Conservation (phyloP, 1,140 invertebrate genomes). For the Drosophila virilis region DNA sequence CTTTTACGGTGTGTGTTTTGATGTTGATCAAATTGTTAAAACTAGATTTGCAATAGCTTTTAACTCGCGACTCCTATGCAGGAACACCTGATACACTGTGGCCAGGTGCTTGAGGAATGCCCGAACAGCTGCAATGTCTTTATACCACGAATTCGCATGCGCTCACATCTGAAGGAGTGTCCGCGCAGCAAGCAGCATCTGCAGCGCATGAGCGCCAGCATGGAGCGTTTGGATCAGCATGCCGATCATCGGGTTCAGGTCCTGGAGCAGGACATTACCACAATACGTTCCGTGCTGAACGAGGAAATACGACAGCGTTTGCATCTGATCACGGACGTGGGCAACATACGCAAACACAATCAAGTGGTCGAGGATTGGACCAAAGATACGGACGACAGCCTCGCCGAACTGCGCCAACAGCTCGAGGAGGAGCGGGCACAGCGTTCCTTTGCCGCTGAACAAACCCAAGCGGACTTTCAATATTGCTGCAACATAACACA, state of each 20-base stretch:
- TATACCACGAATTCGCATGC: constrained; percentile 86
- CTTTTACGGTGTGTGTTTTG: constrained; percentile 84
- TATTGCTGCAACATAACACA: constrained; percentile 68
- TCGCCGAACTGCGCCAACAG: constrained; percentile 54
- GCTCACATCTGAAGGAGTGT: constrained; percentile 86
- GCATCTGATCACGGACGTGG: constrained; percentile 82
- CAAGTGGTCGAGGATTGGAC: constrained; percentile 83
- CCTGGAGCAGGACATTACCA: constrained; percentile 74
- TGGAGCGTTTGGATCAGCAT: constrained; percentile 65
- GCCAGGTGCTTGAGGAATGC: constrained; percentile 88
- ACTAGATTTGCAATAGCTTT: no score
- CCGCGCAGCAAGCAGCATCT: constrained; percentile 71
- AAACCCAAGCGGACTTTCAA: constrained; percentile 70
- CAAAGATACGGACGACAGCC: constrained; percentile 61
- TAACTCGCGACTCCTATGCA: constrained; percentile 48
- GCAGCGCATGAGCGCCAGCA: constrained; percentile 55
- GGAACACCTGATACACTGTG: constrained; percentile 88
- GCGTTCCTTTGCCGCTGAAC: constrained; percentile 52
- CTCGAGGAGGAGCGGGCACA: constrained; percentile 65
- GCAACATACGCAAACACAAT: constrained; percentile 80
- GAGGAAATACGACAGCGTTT: constrained; percentile 80
- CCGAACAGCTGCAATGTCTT: constrained; percentile 88
- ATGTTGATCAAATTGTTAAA: neutral
- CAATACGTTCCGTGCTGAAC: constrained; percentile 77
- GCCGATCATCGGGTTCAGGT: constrained; percentile 68